These are phyloP conservation scores for Xanthia icteritia DNA, from an alignment of 2,888 invertebrate species.

Conservation along the genomic window DNA sequence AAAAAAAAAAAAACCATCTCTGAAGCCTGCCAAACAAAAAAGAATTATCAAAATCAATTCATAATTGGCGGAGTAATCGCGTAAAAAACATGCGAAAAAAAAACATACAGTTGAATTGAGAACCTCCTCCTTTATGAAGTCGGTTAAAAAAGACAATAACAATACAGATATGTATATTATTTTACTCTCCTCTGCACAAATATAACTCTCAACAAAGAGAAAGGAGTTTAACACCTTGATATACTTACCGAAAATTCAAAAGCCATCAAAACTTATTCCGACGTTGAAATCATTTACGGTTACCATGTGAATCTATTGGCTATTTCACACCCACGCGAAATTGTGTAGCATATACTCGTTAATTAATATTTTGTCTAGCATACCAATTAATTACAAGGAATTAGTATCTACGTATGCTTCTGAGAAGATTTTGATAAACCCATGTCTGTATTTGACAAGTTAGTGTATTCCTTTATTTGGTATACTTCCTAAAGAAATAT, in stretches of 20 bases:
- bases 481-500: not conserved
- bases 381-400: conserved; percentile 14
- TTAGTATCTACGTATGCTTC: not conserved
- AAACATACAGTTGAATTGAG: too few species aligned
- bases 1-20: too few species aligned
- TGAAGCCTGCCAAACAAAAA: too few species aligned
- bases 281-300: conserved; percentile 34
- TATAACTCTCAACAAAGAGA: conserved; percentile 33
- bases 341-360: not conserved
- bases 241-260: conserved; percentile 8
- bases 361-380: conserved; percentile 17
- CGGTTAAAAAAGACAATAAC: too few species aligned
- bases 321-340: not conserved
- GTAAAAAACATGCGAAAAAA: too few species aligned
- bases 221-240: conserved; percentile 26
- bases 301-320: conserved; percentile 4
- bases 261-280: conserved; percentile 7
- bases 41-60: too few species aligned
- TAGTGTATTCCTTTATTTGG: not conserved
- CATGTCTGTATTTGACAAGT: not conserved
- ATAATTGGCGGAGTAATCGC: too few species aligned
- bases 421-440: not conserved
- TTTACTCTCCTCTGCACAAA: too few species aligned
- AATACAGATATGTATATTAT: too few species aligned
- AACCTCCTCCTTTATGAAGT: too few species aligned